Evolutionary conservation across 2,113 vertebrate genomes (phyloP), one percentile per base, ranked within the genome.

Genomic region (Eretmochelys imbricata): DNA sequence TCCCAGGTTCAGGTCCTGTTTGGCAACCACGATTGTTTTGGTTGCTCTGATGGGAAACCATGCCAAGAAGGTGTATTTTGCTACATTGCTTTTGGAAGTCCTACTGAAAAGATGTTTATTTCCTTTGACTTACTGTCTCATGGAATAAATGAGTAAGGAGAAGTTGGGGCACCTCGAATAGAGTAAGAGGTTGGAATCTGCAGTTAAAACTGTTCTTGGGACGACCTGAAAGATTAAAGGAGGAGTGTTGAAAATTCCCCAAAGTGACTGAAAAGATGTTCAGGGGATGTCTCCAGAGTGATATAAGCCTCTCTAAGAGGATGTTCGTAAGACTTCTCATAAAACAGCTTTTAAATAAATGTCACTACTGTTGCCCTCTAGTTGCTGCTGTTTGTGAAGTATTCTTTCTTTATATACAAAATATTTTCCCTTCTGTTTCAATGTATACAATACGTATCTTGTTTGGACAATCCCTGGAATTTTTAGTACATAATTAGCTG

Each of bases 401-500:
- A 62, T 65, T 95, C 80, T 93, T 79, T 4, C 69, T 90, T 75
- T 46, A 35, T 76, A 55, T 16, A 79, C 3, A 69, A 42, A 48
- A 16, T 91, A 12, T 69, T 91, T 87, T 54, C 4, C 46, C 20
- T 90, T 88, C 78, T 89, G 12, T 13, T 80, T 92, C 48, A 76
- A 27, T 38, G 1, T 81, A 75, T 59, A 82, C 1, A 57, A 6
- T 48, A 10, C 78, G 35, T 4, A 87, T 78, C 3, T 91, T 86
- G 2, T 62, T 79, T 85, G n/a, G 93, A 27, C 17, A 85, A 93
- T 76, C 3, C 29, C 10, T 2, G 53, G 53, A 91, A 5, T 51
- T 87, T 95, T 88, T 87, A 42, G 57, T 72, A 42, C 42, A 38
- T 35, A 95, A 85, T 92, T 93, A 93, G 53, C 72, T 29, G 38